phyloP scores from a whole-genome alignment of 2,797 vertebrate species.

The Danionella dracula region DNA sequence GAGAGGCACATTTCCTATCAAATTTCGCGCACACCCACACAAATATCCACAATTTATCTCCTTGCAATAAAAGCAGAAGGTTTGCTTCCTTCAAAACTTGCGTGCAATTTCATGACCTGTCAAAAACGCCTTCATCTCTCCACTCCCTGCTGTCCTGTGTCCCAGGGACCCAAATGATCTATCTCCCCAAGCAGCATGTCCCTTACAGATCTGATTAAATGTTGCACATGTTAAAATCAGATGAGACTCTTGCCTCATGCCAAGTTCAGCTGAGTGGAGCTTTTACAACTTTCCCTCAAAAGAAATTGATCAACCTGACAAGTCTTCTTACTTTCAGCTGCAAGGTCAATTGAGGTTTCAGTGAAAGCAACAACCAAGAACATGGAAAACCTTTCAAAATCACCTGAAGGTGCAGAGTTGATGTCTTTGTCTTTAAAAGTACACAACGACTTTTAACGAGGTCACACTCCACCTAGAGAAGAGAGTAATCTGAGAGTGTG shows the following conservation, averaged over 20 bases:
- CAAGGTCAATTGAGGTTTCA: slow-evolving; percentile 28
- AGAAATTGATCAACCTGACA: background rate
- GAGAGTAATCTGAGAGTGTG: slow-evolving; percentile 23
- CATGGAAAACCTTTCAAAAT: background rate
- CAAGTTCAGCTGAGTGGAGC: slow-evolving; percentile 8
- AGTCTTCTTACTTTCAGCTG: slow-evolving; percentile 7
- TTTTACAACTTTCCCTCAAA: slow-evolving; percentile 24
- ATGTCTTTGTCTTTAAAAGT: slow-evolving; percentile 15
- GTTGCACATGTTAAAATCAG: slow-evolving; percentile 38
- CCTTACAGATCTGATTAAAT: slow-evolving; percentile 43
- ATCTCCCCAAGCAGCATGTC: slow-evolving; percentile 33
- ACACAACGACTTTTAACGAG: slow-evolving; percentile 17
- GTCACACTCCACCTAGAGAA: slow-evolving; percentile 19
- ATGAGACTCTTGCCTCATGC: slow-evolving; percentile 24
- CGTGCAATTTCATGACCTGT: slow-evolving; percentile 45
- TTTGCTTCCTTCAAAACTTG: slow-evolving; percentile 7
- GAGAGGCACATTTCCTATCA: slow-evolving; percentile 1
- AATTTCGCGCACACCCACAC: slow-evolving; percentile 11
- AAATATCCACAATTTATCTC: slow-evolving; percentile 14
- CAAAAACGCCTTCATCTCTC: slow-evolving; percentile 38
- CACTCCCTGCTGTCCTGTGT: background rate
- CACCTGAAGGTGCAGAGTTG: background rate
- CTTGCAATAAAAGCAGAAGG: slow-evolving; percentile 16
- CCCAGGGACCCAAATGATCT: slow-evolving; percentile 45
- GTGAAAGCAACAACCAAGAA: background rate